Evolutionary conservation across 1,140 invertebrate species (phyloP), one percentile per base, ranked within the genome.

Genomic region (Hypsibius dujardini): DNA sequence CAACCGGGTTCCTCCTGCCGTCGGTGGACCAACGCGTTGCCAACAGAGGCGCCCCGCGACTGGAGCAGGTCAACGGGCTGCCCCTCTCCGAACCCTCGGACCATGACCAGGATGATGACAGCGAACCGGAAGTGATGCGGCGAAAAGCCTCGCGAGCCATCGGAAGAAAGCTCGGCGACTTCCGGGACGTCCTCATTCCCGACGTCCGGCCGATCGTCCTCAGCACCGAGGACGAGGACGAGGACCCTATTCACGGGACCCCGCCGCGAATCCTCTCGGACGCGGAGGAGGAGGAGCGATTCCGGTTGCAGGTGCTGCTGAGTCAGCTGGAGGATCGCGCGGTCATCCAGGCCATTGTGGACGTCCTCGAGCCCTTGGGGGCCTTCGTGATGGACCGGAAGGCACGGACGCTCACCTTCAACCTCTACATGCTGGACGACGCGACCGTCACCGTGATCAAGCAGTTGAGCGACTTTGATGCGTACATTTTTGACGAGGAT

Each of bases 371-470:
- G 7, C 50, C 50, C n/a, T n/a, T 56, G 7, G 50, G 50, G 7
- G 50, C 50, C 50, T 56, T 56, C 50, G 7, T 56, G 50, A 56
- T 56, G 7, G 50, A 56, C n/a, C 50, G n/a, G 50, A 56, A 56
- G n/a, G 50, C 50, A n/a, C 7, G 50, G n/a, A 56, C 50, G 50
- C n/a, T 56, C 50, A 56, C 7, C n/a, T 56, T 56, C 50, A 56
- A 56, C 50, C 50, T 56, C 7, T 56, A 56, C 50, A 56, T 56
- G 50, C 50, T 56, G 50, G 50, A 56, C n/a, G 50, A 56, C 7
- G n/a, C 7, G 50, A 56, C 50, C n/a, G 7, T 7, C n/a, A 56
- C 7, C 7, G n/a, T 7, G 7, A n/a, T 56, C 7, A 56, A n/a
- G 50, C 7, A 56, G 7, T 7, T 56, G 7, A n/a, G 7, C 7